Evolutionary conservation across 1,140 invertebrate species (phyloP).

Genomic region (Drosophila mauritiana): DNA sequence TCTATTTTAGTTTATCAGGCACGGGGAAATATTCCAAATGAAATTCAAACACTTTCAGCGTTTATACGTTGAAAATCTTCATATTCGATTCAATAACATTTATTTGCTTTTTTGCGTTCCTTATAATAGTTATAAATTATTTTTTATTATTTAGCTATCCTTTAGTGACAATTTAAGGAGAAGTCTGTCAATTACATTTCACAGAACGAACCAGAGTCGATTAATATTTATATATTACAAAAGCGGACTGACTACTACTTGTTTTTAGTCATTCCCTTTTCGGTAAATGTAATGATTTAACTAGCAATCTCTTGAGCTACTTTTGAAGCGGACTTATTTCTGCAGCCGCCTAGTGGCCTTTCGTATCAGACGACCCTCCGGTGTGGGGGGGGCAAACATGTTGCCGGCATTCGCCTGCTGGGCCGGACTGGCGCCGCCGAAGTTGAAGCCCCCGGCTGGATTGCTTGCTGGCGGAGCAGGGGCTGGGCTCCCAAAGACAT

Average conservation of each 20-base stretch:
- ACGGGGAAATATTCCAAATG: not conserved
- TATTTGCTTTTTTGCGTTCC: not conserved
- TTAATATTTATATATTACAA: slow-evolving; percentile 6
- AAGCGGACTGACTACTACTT: not conserved
- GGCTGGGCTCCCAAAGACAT: slow-evolving; percentile 44
- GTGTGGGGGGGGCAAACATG: slow-evolving; percentile 38
- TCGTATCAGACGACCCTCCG: slow-evolving; percentile 48
- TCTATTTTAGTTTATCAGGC: not conserved
- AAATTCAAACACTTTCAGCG: not conserved
- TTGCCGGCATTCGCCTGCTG: slow-evolving; percentile 60
- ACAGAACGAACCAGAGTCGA: slow-evolving; percentile 3
- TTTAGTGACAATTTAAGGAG: not conserved
- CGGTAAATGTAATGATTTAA: not conserved
- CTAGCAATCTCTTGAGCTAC: slow-evolving; percentile 6
- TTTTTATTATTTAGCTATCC: not conserved
- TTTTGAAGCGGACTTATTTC: slow-evolving; percentile 34
- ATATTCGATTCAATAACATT: not conserved
- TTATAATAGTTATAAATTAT: slow-evolving; percentile 1
- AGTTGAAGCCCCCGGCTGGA: slow-evolving; percentile 38
- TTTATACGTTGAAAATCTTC: not conserved
- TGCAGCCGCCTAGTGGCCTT: slow-evolving; percentile 63
- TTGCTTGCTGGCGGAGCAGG: slow-evolving; percentile 25
- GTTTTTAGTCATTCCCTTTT: not conserved
- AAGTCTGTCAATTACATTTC: slow-evolving; percentile 2
- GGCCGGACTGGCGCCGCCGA: slow-evolving; percentile 32